Base-by-base conservation (phyloP, 2,888 invertebrate species). In the Halocaridina rubra region DNA sequence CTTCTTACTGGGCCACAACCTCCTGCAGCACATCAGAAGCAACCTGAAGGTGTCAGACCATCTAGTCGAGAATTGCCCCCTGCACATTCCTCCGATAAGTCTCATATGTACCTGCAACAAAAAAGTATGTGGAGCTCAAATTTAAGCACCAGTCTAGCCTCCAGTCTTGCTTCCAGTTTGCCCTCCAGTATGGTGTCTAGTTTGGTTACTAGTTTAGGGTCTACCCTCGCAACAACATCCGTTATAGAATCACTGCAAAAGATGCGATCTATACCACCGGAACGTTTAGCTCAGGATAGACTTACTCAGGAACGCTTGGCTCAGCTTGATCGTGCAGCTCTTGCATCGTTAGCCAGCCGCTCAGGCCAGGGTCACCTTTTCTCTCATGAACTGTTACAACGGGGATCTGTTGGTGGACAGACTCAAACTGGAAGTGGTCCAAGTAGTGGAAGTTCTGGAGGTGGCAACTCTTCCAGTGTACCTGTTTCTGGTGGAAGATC, bases 61-160 rank as follows among this genome's bases (percentile, higher is more conserved):
- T 69, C 85, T 32, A 87, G 87, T 33, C 82, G 85, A 29, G 85
- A 82, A 53, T 61, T 87, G 33, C 87, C 87, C 69, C 87, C 87
- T 27, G 85, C 87, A 64, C 87, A 81, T 57, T 69, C 80, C 57
- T 67, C 81, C 7, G 87, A 87, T 29, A 87, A 87, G 22, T 77
- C 82, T 24, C 87, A 87, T 46, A 69, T 75, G 61, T 86, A 84
- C 69, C 72, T 85, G 32, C 87, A 79, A 57, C 87, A 84, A 24
- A 87, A 87, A 46, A 87, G 85, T 27, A 87, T 87, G 84, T 87
- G 87, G 87, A 86, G 72, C 24, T 77, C 87, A n/a, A 72, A 72
- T 61, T 72, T 84, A 30, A 71, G 78, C 10, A 78, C 82, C 16
- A 84, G 82, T 32, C 72, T 84, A 59, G 77, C 82, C 53, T 86